Evolutionary conservation across 2,113 vertebrate species (phyloP), one percentile per base, ranked within the genome.

Genomic region (Crotalus horridus): DNA sequence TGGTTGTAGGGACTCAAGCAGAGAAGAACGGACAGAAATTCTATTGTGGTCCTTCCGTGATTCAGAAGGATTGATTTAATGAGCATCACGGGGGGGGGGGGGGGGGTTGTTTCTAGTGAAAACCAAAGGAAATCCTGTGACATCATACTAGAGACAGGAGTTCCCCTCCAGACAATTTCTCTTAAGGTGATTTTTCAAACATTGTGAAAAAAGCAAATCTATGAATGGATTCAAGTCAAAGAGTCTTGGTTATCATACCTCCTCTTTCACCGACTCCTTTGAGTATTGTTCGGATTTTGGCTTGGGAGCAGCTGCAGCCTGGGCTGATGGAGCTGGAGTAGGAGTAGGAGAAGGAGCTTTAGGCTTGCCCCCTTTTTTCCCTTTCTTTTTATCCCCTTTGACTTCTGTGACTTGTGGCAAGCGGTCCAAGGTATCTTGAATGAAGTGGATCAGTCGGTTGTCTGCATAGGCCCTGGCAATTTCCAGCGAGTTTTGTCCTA

Each of bases 401-500:
- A 86, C 95, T 95, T 98, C 98, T 93, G 96, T 94, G 48, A 96
- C 92, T 94, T 97, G 97, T 23, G 97, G 97, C 94, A 98, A 94
- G 53, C 94, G 97, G 88, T 98, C 97, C 95, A 98, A 88, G 93
- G 98, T 98, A 55, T 97, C 96, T 96, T 98, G 96, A 26, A 99
- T 96, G 94, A 99, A 92, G 51, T 98, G 95, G 92, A 98, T 97
- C 91, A 99, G 96, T 94, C 96, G 95, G 24, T 96, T 93, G 93
- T 99, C 98, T 93, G 96, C 98, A 94, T 98, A 99, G 0, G 96
- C 97, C 90, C 94, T 95, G 86, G 99, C 99, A 87, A 99, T 90
- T 69, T 99, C 98, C 85, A 99, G 97, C 93, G 97, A 98, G 93
- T 90, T 98, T 90, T 98, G 97, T 74, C 97, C 99, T 99, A 92